A percentile compares a stretch with the other conserved stretches of the same genome.
Evolutionary conservation across 2,888 invertebrate genomes (phyloP).

Genomic region (Laothoe populi): DNA sequence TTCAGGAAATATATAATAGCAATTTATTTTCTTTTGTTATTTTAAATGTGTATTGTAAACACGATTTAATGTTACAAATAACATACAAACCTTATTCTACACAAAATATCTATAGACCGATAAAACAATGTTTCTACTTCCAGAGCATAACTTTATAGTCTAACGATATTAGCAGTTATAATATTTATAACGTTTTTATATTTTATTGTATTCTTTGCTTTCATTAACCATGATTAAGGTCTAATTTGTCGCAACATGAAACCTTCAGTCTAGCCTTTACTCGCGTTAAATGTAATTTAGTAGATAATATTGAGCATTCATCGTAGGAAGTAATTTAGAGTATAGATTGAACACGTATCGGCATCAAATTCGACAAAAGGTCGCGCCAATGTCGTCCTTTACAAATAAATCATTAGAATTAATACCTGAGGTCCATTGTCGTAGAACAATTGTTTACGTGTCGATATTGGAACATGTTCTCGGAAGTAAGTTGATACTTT

Average conservation of each 20-base stretch:
- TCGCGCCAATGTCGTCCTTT: slow-evolving; percentile 68
- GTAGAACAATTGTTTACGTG: slow-evolving; percentile 62
- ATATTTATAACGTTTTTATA: too few species aligned
- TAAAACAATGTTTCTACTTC: too few species aligned
- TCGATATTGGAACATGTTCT: slow-evolving; percentile 62
- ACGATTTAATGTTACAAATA: too few species aligned
- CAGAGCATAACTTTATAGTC: too few species aligned
- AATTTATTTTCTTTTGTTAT: too few species aligned
- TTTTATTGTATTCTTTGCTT: neutral
- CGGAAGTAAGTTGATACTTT: slow-evolving; percentile 73
- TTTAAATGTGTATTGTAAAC: too few species aligned
- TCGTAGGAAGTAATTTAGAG: slow-evolving; percentile 77
- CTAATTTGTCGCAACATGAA: slow-evolving; percentile 18
- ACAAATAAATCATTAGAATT: slow-evolving; percentile 54
- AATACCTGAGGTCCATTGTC: slow-evolving; percentile 56
- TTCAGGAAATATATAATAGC: too few species aligned
- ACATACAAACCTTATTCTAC: too few species aligned
- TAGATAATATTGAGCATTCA: slow-evolving; percentile 53
- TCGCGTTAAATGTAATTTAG: slow-evolving; percentile 51
- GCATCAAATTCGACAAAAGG: slow-evolving; percentile 65
- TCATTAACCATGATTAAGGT: neutral
- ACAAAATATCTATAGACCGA: too few species aligned
- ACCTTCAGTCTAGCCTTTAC: slow-evolving; percentile 27
- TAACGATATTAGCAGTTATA: too few species aligned
- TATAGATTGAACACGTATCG: slow-evolving; percentile 74